Evolutionary conservation across 2,797 vertebrate species (phyloP), one percentile per base, ranked within the genome.

Genomic region (Ctenochaetus hawaiiensis): DNA sequence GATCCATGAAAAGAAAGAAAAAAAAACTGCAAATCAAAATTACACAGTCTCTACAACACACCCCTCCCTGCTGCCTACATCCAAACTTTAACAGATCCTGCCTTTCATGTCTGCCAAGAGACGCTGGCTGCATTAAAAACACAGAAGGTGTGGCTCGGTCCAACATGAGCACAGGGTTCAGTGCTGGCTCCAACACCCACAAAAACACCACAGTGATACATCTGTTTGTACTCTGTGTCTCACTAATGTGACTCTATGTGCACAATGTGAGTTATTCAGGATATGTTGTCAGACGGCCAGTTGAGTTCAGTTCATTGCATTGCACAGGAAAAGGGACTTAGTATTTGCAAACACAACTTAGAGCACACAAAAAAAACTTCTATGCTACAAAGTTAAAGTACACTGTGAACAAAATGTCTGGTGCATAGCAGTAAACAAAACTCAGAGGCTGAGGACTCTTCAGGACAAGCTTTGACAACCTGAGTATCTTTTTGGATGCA

Each of bases 101-200:
- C 44, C 75, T 63, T 77, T 77, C 79, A 49, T 59, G 54, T 75
- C 58, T 85, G 73, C 78, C 57, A 79, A 67, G 65, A 86, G 69
- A 72, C 10, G 16, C 74, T 66, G 75, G 67, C 82, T 75, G 69
- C 60, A 67, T 79, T 70, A 71, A 64, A 75, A 70, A 48, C 48
- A 49, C 34, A 75, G 23, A 71, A 45, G 73, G 68, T 63, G 80
- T 45, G 68, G 60, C 73, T 69, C 54, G 4, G 54, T 61, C 66
- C 54, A 58, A 49, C 48, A 57, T 39, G 56, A 78, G 23, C 64
- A 59, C 34, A 62, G 22, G 5, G 8, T 23, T 47, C 30, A 63
- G 47, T 66, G 53, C 70, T 41, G 1, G 23, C 56, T 70, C 44
- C 4, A 58, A 23, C 30, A 17, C 34, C 17, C 51, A 75, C 48